phyloP scores from a whole-genome alignment of 2,797 vertebrate species.

The Pangasius larnaudii region DNA sequence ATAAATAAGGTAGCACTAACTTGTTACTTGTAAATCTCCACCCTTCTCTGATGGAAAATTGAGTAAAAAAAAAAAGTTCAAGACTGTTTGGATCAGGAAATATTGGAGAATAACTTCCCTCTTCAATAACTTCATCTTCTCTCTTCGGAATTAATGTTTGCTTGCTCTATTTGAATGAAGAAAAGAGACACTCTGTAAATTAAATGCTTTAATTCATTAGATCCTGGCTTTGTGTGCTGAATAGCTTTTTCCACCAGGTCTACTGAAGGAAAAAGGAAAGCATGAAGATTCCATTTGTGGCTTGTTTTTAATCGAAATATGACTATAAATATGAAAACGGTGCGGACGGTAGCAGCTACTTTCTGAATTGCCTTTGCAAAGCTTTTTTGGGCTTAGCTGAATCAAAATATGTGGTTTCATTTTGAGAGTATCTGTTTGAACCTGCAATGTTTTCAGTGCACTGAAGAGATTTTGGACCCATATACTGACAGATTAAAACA shows the following conservation, averaged over 20 bases:
- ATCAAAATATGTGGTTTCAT: slow-evolving; percentile 58
- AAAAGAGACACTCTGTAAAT: not conserved
- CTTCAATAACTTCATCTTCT: not conserved
- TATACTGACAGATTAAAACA: slow-evolving; percentile 68
- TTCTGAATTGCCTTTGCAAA: not conserved
- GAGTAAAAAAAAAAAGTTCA: not conserved
- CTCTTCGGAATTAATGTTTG: not conserved
- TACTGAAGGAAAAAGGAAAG: not conserved
- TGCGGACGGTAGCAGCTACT: not conserved
- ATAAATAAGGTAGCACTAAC: not conserved
- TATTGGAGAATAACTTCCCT: not conserved
- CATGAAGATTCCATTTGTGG: not conserved
- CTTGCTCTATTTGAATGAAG: not conserved
- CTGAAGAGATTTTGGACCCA: slow-evolving; percentile 68
- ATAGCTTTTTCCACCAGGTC: not conserved
- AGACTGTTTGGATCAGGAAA: slow-evolving; percentile 1
- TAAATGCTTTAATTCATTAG: not conserved
- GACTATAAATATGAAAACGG: not conserved
- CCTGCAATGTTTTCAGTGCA: slow-evolving; percentile 55
- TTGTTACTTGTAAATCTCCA: not conserved
- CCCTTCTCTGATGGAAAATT: not conserved
- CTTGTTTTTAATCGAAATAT: not conserved
- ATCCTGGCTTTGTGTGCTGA: not conserved
- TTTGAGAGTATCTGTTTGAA: slow-evolving; percentile 69
- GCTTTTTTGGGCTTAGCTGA: slow-evolving; percentile 14